A percentile compares a stretch with the other conserved stretches of the same genome.
Conservation (phyloP, 2,888 invertebrate genomes). For the Dryobotodes eremita region DNA sequence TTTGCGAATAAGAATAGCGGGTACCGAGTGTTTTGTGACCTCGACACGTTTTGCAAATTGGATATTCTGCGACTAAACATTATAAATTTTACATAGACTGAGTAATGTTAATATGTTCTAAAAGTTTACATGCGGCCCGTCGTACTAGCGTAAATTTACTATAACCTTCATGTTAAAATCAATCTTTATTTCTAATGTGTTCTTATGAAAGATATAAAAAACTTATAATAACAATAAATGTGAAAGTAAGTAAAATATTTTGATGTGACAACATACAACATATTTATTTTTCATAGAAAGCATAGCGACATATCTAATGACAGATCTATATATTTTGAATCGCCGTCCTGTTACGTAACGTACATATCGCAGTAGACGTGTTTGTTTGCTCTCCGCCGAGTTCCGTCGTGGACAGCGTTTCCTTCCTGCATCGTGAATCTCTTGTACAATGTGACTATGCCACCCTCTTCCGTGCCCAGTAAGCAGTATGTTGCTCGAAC, state of each 20-base stretch:
- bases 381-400: constrained; percentile 57
- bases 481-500: constrained; percentile 49
- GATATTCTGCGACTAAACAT: constrained; percentile 39
- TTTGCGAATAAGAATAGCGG: neutral
- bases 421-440: constrained; percentile 71
- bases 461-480: constrained; percentile 15
- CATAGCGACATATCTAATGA: constrained; percentile 72
- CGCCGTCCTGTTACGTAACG: constrained; percentile 85
- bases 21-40: neutral
- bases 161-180: constrained; percentile 58
- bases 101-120: constrained; percentile 84
- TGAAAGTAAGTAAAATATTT: constrained; percentile 60
- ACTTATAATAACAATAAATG: constrained; percentile 51
- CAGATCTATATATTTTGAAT: constrained; percentile 75
- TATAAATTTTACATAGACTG: constrained; percentile 84
- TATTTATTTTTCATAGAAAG: constrained; percentile 69
- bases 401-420: constrained; percentile 57
- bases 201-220: constrained; percentile 62
- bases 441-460: constrained; percentile 52
- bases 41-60: constrained; percentile 58
- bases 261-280: constrained; percentile 67
- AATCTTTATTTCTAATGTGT: constrained; percentile 53
- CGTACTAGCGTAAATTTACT: constrained; percentile 64
- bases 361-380: constrained; percentile 84
- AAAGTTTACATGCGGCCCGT: constrained; percentile 73